These are phyloP conservation scores for Trimorus sp. DNA, from an alignment of 2,888 invertebrate genomes.

Conservation along the genomic window DNA sequence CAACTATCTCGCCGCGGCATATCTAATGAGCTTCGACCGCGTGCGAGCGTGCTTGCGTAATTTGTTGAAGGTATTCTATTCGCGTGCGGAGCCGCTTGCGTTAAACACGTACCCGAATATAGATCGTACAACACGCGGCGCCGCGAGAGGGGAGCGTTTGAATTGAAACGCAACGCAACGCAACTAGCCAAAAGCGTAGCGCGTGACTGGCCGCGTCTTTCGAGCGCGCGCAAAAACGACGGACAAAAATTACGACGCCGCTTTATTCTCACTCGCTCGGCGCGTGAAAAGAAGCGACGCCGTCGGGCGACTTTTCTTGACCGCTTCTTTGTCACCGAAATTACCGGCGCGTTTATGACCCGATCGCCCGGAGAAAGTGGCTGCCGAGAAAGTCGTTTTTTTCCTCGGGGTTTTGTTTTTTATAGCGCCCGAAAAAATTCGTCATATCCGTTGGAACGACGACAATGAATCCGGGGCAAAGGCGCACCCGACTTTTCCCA, in stretches of 20 bases:
- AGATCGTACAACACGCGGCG: conserved; percentile 58
- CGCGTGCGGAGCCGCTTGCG: conserved; percentile 71
- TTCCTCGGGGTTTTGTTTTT: conserved; percentile 12
- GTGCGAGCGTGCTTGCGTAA: conserved; percentile 80
- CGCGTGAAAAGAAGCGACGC: background rate
- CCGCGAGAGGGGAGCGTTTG: conserved; percentile 33
- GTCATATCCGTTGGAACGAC: conserved; percentile 16
- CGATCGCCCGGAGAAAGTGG: conserved; percentile 27
- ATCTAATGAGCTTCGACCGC: conserved; percentile 81
- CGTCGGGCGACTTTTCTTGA: background rate
- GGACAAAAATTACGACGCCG: background rate
- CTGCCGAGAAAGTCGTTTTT: conserved; percentile 30
- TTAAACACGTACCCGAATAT: conserved; percentile 66
- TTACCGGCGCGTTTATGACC: conserved; percentile 20
- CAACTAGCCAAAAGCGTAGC: conserved; percentile 48
- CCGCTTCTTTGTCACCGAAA: background rate
- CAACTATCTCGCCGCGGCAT: conserved; percentile 77
- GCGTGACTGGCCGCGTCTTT: conserved; percentile 42
- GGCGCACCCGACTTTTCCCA: conserved; percentile 65
- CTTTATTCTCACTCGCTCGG: background rate
- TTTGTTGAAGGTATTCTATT: conserved; percentile 80
- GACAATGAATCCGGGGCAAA: conserved; percentile 49
- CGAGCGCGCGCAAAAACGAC: background rate
- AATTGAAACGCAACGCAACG: conserved; percentile 60
- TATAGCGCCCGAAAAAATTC: conserved; percentile 23